Conservation (phyloP, 1,140 invertebrate species). For the Oryzaephilus surinamensis region DNA sequence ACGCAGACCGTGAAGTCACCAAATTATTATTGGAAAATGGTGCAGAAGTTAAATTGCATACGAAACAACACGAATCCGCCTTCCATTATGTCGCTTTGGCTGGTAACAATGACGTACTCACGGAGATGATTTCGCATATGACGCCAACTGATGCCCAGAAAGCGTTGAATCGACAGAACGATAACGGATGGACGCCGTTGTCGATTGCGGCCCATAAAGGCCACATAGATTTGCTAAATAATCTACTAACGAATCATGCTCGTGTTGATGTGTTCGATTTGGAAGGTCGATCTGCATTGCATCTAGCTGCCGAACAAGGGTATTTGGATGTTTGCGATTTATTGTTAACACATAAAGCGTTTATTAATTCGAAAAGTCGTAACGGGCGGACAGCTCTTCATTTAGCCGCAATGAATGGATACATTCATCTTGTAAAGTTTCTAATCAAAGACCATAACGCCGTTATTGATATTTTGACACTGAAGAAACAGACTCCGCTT, state of each 20-base stretch:
- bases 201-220: constrained; percentile 76
- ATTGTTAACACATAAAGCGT: constrained; percentile 92
- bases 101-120: constrained; percentile 90
- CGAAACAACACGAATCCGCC: constrained; percentile 83
- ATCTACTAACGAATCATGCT: constrained; percentile 79
- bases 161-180: constrained; percentile 86
- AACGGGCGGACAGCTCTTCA: constrained; percentile 76
- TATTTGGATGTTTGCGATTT: constrained; percentile 89
- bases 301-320: constrained; percentile 90
- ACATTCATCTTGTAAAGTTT: constrained; percentile 75
- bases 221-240: constrained; percentile 77
- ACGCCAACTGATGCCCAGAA: constrained; percentile 77
- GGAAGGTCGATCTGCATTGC: constrained; percentile 88
- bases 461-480: constrained; percentile 86
- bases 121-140: constrained; percentile 88
- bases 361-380: constrained; percentile 91
- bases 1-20: constrained; percentile 85
- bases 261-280: constrained; percentile 97
- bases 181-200: constrained; percentile 90
- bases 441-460: constrained; percentile 90
- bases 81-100: constrained; percentile 91
- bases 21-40: constrained; percentile 79
- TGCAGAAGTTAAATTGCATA: constrained; percentile 76
- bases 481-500: constrained; percentile 81
- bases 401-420: constrained; percentile 91